A percentile compares a stretch with the other conserved stretches of the same genome.
Evolutionary conservation across 2,797 vertebrate species (phyloP).

Genomic region (Pseudocheirus occidentalis): DNA sequence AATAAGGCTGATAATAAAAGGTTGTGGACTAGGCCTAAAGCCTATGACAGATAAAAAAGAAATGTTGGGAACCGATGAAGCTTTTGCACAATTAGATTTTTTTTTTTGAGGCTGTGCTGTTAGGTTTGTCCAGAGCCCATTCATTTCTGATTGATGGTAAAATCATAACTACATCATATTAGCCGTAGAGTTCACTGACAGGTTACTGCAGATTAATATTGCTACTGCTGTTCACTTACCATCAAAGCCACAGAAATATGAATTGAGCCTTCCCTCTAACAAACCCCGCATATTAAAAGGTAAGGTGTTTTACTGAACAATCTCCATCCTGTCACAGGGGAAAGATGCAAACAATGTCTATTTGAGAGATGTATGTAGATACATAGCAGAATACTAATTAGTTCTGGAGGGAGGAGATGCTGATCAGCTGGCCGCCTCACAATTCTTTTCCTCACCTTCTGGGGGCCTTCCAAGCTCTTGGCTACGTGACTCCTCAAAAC

Average conservation of each 20-base stretch:
- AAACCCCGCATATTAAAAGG: slow-evolving; percentile 87
- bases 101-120: slow-evolving; percentile 91
- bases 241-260: slow-evolving; percentile 88
- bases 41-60: slow-evolving; percentile 91
- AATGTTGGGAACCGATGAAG: slow-evolving; percentile 98
- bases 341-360: slow-evolving; percentile 82
- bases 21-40: slow-evolving; percentile 89
- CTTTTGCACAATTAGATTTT: slow-evolving; percentile 98
- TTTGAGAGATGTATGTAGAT: slow-evolving; percentile 78
- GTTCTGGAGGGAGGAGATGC: slow-evolving; percentile 65
- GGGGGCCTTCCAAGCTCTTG: slow-evolving; percentile 69
- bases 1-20: slow-evolving; percentile 93
- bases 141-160: slow-evolving; percentile 96
- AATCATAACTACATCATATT: slow-evolving; percentile 98
- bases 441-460: slow-evolving; percentile 63
- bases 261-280: slow-evolving; percentile 87
- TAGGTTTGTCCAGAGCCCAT: slow-evolving; percentile 93
- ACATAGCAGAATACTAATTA: slow-evolving; percentile 74
- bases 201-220: slow-evolving; percentile 96
- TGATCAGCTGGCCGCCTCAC: slow-evolving; percentile 70
- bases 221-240: slow-evolving; percentile 93
- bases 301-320: slow-evolving; percentile 80
- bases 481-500: slow-evolving; percentile 62
- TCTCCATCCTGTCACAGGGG: slow-evolving; percentile 75
- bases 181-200: slow-evolving; percentile 96